Evolutionary conservation across 2,888 invertebrate species (phyloP).

Genomic region (Drosophila multiciliata): DNA sequence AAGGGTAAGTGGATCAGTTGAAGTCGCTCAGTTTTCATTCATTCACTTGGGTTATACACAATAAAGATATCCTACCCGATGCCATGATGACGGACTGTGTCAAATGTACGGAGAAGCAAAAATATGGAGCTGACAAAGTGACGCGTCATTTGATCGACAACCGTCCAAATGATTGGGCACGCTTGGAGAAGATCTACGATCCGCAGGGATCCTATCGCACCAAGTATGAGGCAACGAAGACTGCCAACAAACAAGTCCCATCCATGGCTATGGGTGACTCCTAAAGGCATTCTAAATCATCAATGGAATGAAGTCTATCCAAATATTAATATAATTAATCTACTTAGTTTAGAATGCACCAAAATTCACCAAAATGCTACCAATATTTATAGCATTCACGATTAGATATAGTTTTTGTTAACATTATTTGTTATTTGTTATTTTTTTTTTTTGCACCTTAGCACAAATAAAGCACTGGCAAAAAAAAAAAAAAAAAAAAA

Average conservation of each 20-base stretch:
- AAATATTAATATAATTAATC: not conserved
- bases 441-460: slow-evolving; percentile 2
- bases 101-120: slow-evolving; percentile 89
- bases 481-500: not conserved
- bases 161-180: slow-evolving; percentile 86
- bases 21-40: not conserved
- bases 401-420: not conserved
- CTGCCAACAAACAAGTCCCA: not conserved
- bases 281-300: not conserved
- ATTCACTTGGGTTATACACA: not conserved
- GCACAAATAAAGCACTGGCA: slow-evolving; percentile 19
- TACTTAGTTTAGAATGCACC: not conserved
- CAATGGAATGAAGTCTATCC: not conserved
- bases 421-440: too few relatives aligned
- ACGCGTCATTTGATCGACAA: slow-evolving; percentile 86
- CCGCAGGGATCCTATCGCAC: slow-evolving; percentile 87
- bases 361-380: not conserved
- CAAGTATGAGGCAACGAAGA: slow-evolving; percentile 86
- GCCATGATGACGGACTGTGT: slow-evolving; percentile 89
- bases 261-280: slow-evolving; percentile 19
- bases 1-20: slow-evolving; percentile 86
- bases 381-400: not conserved
- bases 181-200: slow-evolving; percentile 87
- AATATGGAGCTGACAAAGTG: slow-evolving; percentile 88
- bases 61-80: slow-evolving; percentile 89